Evolutionary conservation across 2,113 vertebrate species (phyloP), one percentile per base, ranked within the genome.

Genomic region (Albula glossodonta): DNA sequence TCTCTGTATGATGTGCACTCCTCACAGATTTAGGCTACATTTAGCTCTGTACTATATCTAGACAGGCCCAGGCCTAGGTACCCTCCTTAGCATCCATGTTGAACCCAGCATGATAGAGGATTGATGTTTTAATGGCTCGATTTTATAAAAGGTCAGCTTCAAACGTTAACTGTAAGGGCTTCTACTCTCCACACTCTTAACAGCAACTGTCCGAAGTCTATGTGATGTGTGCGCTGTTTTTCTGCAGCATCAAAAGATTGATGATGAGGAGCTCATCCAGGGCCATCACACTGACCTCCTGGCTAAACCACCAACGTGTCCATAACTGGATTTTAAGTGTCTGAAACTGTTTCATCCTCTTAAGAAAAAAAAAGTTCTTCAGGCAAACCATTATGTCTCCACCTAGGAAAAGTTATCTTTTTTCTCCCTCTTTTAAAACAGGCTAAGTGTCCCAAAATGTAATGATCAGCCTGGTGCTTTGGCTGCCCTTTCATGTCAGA

Each of bases 401-500:
- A 31, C 41, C n/a, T n/a, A 80, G 52, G 51, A 60, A 84, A 60
- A 81, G 85, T 51, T 51, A 25, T 25, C 1, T 82, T 82, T 17
- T 49, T 77, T 80, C 51, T 83, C 74, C 86, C 83, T 87, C 63
- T 83, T 89, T 88, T 90, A 78, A 56, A 80, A 86, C 83, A 88
- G 87, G 86, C 87, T 89, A 90, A 88, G 83, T 85, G 74, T 83
- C 87, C 90, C 88, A 89, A 93, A 92, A 92, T 90, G 87, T 92
- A 93, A 93, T 90, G 89, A 91, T 17, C 79, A 6, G 25, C 52
- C 77, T 49, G 87, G 90, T 87, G 89, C 91, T 93, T 88, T 90
- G 87, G 78, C 89, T 91, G 91, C 84, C 92, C 91, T 93, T 94
- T 92, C 90, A 91, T 89, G 92, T 89, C 92, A 93, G 86, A 84